Evolutionary conservation across 2,797 vertebrate species (phyloP).

Genomic region (Echeneis naucrates): DNA sequence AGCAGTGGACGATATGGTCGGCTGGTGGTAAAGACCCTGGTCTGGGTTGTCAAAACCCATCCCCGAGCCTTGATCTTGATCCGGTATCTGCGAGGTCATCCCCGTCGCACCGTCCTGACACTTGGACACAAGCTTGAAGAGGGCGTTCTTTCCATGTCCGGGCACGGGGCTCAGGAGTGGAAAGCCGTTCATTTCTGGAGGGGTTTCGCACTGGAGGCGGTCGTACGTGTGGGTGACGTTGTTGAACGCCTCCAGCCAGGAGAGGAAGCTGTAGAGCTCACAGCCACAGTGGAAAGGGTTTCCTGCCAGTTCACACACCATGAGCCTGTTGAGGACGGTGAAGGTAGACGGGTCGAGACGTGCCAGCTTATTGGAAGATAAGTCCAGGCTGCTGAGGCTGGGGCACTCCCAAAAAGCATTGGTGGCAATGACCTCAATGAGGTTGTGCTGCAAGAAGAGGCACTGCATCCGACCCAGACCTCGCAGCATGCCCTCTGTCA

Average conservation of each 20-base stretch:
- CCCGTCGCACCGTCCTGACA: conserved; percentile 92
- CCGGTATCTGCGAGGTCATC: conserved; percentile 88
- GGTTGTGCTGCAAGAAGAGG: conserved; percentile 98
- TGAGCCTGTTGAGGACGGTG: conserved; percentile 89
- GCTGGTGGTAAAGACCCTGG: conserved; percentile 87
- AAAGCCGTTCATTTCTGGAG: conserved; percentile 91
- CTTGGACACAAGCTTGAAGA: conserved; percentile 90
- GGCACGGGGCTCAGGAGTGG: conserved; percentile 91
- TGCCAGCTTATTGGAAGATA: conserved; percentile 96
- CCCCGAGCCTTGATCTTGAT: conserved; percentile 90
- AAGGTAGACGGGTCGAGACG: conserved; percentile 94
- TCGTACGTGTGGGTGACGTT: conserved; percentile 98
- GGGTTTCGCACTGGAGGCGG: conserved; percentile 96
- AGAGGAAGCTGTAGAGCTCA: conserved; percentile 93
- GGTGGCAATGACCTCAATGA: conserved; percentile 93
- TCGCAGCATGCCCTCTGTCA: conserved; percentile 96
- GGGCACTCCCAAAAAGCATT: conserved; percentile 96
- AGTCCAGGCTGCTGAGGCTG: conserved; percentile 95
- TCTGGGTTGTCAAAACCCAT: conserved; percentile 79
- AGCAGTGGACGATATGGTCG: conserved; percentile 86
- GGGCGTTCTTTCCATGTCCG: conserved; percentile 90
- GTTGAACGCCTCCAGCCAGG: conserved; percentile 96
- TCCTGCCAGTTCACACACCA: conserved; percentile 96
- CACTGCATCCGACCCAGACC: conserved; percentile 96
- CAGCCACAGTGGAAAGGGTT: conserved; percentile 99